Evolutionary conservation across 2,888 invertebrate species (phyloP).

Genomic region (Nasonovia ribisnigri): DNA sequence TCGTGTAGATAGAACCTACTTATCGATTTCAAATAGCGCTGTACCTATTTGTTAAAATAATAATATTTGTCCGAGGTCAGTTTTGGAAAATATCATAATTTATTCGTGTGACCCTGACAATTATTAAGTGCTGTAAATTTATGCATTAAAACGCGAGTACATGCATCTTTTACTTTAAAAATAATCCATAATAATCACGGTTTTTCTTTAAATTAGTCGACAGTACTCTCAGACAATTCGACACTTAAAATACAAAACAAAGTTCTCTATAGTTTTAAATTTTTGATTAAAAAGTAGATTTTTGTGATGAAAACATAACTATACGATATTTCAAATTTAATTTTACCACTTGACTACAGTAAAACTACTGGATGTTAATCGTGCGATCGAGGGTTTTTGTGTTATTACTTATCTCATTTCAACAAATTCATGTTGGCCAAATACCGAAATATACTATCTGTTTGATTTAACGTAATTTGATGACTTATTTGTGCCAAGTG

Average conservation of each 20-base stretch:
- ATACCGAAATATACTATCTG: not conserved
- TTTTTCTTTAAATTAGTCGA: not conserved
- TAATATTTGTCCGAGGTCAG: slow-evolving; percentile 57
- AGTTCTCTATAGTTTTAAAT: not conserved
- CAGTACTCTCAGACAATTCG: not conserved
- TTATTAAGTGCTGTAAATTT: not conserved
- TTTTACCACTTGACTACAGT: not conserved
- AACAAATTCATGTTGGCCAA: not conserved
- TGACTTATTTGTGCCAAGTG: not conserved
- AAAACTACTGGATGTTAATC: not conserved
- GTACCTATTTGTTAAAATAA: slow-evolving; percentile 5
- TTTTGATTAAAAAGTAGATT: not conserved
- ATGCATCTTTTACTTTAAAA: not conserved
- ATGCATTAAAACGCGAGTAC: not conserved
- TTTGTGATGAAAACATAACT: not conserved
- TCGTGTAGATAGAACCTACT: not conserved
- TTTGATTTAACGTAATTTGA: not conserved
- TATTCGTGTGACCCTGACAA: slow-evolving; percentile 23
- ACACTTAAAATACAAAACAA: not conserved
- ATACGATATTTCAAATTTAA: not conserved
- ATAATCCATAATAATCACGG: not conserved
- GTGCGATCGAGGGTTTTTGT: not conserved
- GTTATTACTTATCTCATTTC: not conserved
- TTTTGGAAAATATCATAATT: slow-evolving; percentile 4
- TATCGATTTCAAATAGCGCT: slow-evolving; percentile 1